Percentiles rank a stretch among this genome's conserved stretches.
These are phyloP conservation scores for Pogoniulus pusillus DNA, from an alignment of 2,797 vertebrate genomes.

Conservation along the genomic window DNA sequence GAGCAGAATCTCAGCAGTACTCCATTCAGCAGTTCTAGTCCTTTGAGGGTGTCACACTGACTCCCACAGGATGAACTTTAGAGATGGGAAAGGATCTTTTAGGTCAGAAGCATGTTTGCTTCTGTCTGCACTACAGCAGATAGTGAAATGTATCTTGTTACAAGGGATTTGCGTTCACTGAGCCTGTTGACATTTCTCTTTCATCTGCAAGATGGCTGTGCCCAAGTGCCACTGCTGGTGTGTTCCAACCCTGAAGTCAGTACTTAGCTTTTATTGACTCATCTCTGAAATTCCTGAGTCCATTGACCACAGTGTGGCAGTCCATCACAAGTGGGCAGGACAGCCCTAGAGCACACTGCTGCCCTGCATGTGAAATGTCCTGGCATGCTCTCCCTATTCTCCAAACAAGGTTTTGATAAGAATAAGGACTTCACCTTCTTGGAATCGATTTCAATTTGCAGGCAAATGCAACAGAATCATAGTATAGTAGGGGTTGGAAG, in stretches of 20 bases:
- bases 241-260: neutral
- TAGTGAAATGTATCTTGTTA: conserved; percentile 9
- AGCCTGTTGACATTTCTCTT: neutral
- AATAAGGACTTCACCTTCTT: neutral
- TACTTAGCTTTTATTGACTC: neutral
- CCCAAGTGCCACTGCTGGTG: neutral
- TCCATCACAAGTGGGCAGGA: neutral
- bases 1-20: neutral
- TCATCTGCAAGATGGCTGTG: neutral
- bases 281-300: neutral
- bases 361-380: neutral
- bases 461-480: too few species aligned
- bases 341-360: neutral
- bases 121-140: neutral
- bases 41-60: neutral
- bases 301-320: neutral
- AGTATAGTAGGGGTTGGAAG: too few species aligned
- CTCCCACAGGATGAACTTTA: neutral
- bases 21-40: neutral
- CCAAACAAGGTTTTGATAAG: neutral
- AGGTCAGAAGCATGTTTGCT: neutral
- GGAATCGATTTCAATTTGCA: neutral
- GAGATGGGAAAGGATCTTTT: conserved; percentile 20
- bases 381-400: rapidly evolving
- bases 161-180: neutral